Evolutionary conservation across 2,113 vertebrate species (phyloP).

Genomic region (Parus major): DNA sequence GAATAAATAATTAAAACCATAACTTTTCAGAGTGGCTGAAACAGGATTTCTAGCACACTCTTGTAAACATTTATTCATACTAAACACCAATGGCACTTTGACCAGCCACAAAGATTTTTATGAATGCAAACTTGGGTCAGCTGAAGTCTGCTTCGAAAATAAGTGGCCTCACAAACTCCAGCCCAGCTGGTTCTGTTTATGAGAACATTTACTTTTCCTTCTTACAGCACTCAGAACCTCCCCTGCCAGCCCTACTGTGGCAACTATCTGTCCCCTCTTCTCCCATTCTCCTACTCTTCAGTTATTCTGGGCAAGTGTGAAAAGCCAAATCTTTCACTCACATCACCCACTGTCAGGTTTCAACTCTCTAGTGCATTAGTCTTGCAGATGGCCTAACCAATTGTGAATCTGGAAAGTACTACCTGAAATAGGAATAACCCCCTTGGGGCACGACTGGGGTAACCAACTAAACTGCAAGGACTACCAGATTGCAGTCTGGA

Average conservation of each 20-base stretch:
- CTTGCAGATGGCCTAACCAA: neutral
- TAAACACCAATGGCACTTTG: neutral
- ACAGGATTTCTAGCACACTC: neutral
- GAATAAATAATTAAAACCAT: neutral
- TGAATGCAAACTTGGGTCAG: neutral
- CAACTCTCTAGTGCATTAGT: neutral
- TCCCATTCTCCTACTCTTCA: neutral
- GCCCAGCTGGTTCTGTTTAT: constrained; percentile 1
- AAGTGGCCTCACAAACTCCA: neutral
- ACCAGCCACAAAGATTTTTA: neutral
- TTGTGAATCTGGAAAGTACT: neutral
- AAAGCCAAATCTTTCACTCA: neutral
- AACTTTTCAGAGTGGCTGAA: neutral
- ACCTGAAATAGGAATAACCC: neutral
- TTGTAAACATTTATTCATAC: neutral
- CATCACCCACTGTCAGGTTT: neutral
- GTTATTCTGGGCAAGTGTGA: neutral
- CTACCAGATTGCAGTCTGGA: neutral
- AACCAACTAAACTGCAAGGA: neutral
- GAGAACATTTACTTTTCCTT: neutral
- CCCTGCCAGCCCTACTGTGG: neutral
- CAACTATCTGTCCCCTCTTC: constrained; percentile 1
- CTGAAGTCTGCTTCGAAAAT: neutral
- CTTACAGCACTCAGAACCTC: neutral
- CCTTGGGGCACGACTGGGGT: neutral